Percentiles rank a stretch among this genome's conserved stretches.
Evolutionary conservation across 1,140 invertebrate genomes (phyloP).

Genomic region (Aporrectodea caliginosa): DNA sequence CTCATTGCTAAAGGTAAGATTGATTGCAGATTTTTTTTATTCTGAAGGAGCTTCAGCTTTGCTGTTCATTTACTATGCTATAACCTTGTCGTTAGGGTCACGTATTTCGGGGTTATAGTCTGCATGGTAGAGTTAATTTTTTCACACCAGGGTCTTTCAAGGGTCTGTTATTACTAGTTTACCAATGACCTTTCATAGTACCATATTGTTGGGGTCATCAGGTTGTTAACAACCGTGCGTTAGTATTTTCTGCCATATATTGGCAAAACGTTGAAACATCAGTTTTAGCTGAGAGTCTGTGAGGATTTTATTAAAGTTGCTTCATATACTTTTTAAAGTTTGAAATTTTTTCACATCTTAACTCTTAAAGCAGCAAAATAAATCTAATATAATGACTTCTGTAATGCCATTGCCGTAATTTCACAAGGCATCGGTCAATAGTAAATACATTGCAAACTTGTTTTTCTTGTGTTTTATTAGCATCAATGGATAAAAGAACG

Average conservation of each 20-base stretch:
- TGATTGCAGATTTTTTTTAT: no score
- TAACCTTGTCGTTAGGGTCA: no score
- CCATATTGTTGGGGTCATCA: no score
- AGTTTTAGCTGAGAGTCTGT: no score
- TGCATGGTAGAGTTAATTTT: background rate
- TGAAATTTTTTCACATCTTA: background rate
- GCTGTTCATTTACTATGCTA: background rate
- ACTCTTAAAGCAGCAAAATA: background rate
- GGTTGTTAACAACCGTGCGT: no score
- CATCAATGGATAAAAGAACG: background rate
- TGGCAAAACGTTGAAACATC: no score
- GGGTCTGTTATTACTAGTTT: background rate
- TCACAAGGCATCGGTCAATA: background rate
- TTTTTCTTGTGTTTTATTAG: background rate
- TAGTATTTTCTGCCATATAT: no score
- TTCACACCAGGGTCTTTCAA: background rate
- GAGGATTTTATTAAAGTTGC: no score
- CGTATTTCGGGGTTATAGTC: no score
- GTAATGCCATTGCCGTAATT: background rate
- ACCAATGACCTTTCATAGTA: no score
- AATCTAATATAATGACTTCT: background rate
- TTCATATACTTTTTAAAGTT: background rate
- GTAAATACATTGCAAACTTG: background rate
- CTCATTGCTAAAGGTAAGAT: background rate
- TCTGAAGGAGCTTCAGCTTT: background rate